phyloP scores from a whole-genome alignment of 2,113 vertebrate species.

The Elephantulus edwardii region DNA sequence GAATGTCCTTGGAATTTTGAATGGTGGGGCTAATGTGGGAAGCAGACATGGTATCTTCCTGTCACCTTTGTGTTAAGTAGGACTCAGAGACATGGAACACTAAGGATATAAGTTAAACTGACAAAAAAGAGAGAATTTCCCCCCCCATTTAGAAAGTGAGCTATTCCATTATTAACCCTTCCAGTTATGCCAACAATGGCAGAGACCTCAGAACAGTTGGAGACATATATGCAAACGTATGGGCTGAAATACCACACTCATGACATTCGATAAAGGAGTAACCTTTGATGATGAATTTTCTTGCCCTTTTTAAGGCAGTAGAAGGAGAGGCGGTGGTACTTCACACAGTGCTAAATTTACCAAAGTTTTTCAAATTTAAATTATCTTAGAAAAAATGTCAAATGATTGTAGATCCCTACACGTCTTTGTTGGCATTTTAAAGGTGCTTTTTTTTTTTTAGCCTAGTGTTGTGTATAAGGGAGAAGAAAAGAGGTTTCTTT shows the following conservation, averaged over 20 bases:
- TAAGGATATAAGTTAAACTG: neutral
- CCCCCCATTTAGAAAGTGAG: neutral
- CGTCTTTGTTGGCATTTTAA: slow-evolving; percentile 68
- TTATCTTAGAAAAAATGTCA: slow-evolving; percentile 76
- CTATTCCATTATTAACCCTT: neutral
- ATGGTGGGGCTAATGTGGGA: too few species aligned
- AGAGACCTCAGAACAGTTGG: slow-evolving; percentile 43
- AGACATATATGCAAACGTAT: neutral
- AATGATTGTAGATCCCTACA: slow-evolving; percentile 55
- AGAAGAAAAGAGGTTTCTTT: slow-evolving; percentile 3
- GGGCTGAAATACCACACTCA: slow-evolving; percentile 51
- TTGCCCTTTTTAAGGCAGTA: slow-evolving; percentile 74
- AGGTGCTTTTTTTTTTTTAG: slow-evolving; percentile 30
- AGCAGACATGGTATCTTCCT: neutral
- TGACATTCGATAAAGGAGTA: slow-evolving; percentile 62
- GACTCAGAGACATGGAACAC: neutral
- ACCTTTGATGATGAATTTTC: slow-evolving; percentile 77
- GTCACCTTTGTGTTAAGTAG: neutral
- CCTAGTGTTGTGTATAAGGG: neutral
- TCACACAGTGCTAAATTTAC: slow-evolving; percentile 76
- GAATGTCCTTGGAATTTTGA: slow-evolving; percentile 60
- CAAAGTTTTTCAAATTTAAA: slow-evolving; percentile 71
- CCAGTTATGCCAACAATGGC: neutral
- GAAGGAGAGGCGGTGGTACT: slow-evolving; percentile 68
- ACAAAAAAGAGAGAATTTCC: neutral